Base-by-base conservation (phyloP, 2,113 vertebrate genomes). In the Apteryx mantelli region DNA sequence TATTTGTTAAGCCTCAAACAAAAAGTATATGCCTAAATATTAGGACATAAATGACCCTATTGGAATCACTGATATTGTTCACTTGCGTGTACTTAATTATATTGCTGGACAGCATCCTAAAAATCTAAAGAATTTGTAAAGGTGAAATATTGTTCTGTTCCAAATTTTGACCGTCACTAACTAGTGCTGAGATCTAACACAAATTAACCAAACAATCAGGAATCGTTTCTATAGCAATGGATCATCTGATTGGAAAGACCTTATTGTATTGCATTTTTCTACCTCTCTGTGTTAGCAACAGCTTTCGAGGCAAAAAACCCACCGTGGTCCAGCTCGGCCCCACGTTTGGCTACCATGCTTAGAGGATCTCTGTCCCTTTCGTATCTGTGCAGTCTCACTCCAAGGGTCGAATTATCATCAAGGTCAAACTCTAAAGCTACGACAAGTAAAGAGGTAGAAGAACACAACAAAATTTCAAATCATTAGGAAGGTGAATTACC, bases 301-400 rank as follows among this genome's bases (percentile, higher is more conserved):
- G 26, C 7, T 26, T 8, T 38, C 75, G 44, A 83, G 60, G 66
- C 11, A 32, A 42, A 5, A 22, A 11, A 20, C 2, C 17, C 3
- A 0, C 3, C 1, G 1, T 3, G 30, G 44, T 1, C 9, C 36
- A 36, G 13, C 4, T 1, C 6, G 22, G 40, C 5, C 9, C 30
- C 48, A 16, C 28, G 12, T 7, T 22, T 0, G 0, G n/a, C 20
- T 21, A 30, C n/a, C 17, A 5, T 0, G 0, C 5, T 32, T 5
- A 19, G 28, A 80, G 19, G 11, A n/a, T 8, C 1, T 0, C 5
- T 7, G 2, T 11, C 4, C 5, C 52, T 26, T 61, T 74, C 46
- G 44, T 48, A 55, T 2, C 48, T 18, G 73, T n/a, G 21, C 30
- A 4, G 19, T 44, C 3, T 0, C 0, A 0, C 16, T 28, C 58